Evolutionary conservation across 2,113 vertebrate genomes (phyloP).

Genomic region (Phaethon lepturus): DNA sequence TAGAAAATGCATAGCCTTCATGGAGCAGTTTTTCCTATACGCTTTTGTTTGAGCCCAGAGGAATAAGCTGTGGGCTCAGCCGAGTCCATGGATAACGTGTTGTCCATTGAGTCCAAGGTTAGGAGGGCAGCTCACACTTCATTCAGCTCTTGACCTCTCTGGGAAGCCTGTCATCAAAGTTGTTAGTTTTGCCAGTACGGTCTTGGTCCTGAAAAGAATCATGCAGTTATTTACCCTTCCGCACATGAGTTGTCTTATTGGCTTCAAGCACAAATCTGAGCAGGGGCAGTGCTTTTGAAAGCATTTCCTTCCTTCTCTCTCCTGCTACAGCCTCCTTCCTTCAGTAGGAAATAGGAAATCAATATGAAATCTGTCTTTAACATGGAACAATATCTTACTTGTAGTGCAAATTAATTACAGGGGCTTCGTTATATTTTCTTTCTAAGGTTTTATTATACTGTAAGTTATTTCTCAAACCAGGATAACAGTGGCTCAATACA

Average conservation of each 20-base stretch:
- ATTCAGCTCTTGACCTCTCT: neutral
- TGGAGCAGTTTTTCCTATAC: neutral
- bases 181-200: neutral
- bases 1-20: neutral
- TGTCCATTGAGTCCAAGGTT: neutral
- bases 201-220: neutral
- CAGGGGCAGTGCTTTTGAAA: neutral
- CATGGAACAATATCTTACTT: fast-evolving
- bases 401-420: neutral
- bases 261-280: neutral
- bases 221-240: neutral
- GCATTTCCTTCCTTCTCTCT: neutral
- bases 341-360: neutral
- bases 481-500: neutral
- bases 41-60: neutral
- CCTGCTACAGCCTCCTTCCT: neutral
- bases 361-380: neutral
- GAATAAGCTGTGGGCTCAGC: neutral
- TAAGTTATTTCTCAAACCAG: neutral
- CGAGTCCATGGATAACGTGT: neutral
- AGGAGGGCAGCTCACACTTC: neutral
- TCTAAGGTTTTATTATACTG: neutral
- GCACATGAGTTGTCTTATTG: neutral
- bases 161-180: neutral
- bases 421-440: neutral